Conservation (phyloP, 2,113 vertebrate genomes). For the Nothoprocta perdicaria region DNA sequence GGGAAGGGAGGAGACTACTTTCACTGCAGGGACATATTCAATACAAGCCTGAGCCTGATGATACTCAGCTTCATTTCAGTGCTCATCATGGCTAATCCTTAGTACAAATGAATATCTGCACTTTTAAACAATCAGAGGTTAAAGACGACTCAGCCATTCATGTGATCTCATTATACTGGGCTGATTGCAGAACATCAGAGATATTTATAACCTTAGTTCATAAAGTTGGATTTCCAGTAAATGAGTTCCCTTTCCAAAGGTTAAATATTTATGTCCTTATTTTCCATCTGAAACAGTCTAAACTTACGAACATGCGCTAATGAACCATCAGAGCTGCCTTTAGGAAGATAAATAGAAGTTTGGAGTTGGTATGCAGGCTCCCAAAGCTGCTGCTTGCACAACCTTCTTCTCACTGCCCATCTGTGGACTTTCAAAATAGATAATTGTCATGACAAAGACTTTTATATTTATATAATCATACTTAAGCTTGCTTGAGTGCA, state of each 20-base stretch:
- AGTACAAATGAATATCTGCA: slow-evolving; percentile 60
- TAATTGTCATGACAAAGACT: not conserved
- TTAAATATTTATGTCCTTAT: slow-evolving; percentile 79
- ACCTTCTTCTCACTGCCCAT: not conserved
- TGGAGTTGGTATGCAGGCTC: not conserved
- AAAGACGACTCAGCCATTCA: slow-evolving; percentile 69
- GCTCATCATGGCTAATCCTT: slow-evolving; percentile 43
- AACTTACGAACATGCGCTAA: slow-evolving; percentile 28
- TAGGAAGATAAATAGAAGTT: not conserved
- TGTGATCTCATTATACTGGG: slow-evolving; percentile 69
- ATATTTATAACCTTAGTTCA: slow-evolving; percentile 73
- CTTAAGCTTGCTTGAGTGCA: not conserved
- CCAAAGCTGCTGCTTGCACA: not conserved
- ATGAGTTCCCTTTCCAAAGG: slow-evolving; percentile 71
- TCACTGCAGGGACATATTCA: slow-evolving; percentile 49
- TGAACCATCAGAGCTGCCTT: slow-evolving; percentile 20
- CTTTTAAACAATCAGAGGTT: slow-evolving; percentile 79
- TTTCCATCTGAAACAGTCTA: slow-evolving; percentile 54
- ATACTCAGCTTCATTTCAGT: not conserved
- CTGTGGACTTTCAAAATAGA: not conserved
- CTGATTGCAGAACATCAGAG: slow-evolving; percentile 71
- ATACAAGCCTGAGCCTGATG: slow-evolving; percentile 17
- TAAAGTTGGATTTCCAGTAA: slow-evolving; percentile 76
- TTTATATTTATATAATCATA: not conserved
- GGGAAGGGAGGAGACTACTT: not conserved